Conservation (phyloP, 2,888 invertebrate genomes). For the Epistrophe eligans region DNA sequence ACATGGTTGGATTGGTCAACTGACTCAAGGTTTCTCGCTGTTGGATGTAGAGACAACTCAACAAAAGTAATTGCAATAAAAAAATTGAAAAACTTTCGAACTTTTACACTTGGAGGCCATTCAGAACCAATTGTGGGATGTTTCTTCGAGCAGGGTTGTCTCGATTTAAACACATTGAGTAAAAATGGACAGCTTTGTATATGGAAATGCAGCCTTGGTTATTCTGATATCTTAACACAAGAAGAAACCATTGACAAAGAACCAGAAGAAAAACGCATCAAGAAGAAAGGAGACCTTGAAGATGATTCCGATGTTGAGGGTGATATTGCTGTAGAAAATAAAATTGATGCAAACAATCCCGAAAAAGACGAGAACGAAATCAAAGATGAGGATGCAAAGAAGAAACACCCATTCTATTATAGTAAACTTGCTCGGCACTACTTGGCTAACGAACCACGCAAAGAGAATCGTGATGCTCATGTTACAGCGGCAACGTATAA, state of each 20-base stretch:
- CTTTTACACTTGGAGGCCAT: constrained; percentile 92
- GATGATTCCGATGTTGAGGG: constrained; percentile 88
- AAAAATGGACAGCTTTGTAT: constrained; percentile 90
- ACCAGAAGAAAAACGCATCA: constrained; percentile 46
- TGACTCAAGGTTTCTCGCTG: constrained; percentile 95
- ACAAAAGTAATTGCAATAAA: constrained; percentile 92
- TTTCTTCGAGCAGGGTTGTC: constrained; percentile 93
- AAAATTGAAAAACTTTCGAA: constrained; percentile 90
- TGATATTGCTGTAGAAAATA: constrained; percentile 80
- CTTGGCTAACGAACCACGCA: constrained; percentile 89
- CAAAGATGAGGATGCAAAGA: constrained; percentile 81
- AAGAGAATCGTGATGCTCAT: constrained; percentile 86
- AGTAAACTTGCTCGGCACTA: constrained; percentile 90
- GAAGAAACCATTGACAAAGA: constrained; percentile 12
- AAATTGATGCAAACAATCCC: constrained; percentile 44
- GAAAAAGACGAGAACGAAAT: constrained; percentile 84
- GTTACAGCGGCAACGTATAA: constrained; percentile 94
- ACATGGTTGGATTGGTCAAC: constrained; percentile 96
- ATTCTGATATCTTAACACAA: constrained; percentile 86
- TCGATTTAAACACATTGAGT: constrained; percentile 93
- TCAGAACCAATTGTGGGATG: constrained; percentile 92
- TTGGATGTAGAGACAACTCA: constrained; percentile 95
- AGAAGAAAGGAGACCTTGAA: constrained; percentile 61
- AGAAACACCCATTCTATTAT: constrained; percentile 86
- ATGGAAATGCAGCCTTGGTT: constrained; percentile 93